phyloP scores from a whole-genome alignment of 64 coral and sea anemone genomes.

The Montipora capricornis region DNA sequence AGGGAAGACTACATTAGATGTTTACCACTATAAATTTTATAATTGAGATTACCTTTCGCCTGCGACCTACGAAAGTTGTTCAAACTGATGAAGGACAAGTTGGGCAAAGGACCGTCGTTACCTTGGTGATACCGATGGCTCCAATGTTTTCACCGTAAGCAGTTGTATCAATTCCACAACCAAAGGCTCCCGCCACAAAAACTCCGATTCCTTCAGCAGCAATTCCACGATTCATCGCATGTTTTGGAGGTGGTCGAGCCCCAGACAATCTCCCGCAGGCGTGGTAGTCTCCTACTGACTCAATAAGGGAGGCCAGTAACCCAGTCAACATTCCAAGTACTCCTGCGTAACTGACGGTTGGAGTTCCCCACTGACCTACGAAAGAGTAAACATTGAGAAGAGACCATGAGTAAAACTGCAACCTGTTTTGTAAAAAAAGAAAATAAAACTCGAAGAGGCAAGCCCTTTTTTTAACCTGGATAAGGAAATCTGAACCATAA shows the following conservation, averaged over 20 bases:
- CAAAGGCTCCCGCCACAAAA: conserved; percentile 51
- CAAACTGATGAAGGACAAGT: background rate
- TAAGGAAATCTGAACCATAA: conserved; percentile 60
- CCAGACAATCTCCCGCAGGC: conserved; percentile 65
- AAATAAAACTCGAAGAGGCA: background rate
- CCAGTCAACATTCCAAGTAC: conserved; percentile 67
- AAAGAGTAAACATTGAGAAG: background rate
- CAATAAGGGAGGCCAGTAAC: conserved; percentile 55
- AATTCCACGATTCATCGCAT: conserved; percentile 68
- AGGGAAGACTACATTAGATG: background rate
- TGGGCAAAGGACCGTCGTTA: background rate
- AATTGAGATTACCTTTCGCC: no score
- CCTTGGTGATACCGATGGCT: conserved; percentile 77
- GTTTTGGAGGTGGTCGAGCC: conserved; percentile 55
- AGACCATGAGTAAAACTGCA: background rate
- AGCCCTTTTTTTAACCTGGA: background rate
- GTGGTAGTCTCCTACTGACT: conserved; percentile 71
- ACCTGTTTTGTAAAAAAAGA: conserved; percentile 6
- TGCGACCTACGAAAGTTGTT: background rate
- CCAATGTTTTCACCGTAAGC: conserved; percentile 81
- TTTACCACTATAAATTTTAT: no score
- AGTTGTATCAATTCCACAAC: conserved; percentile 71
- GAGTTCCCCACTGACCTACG: conserved; percentile 71
- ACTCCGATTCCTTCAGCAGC: conserved; percentile 45
- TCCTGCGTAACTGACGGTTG: conserved; percentile 55